Conservation (phyloP, 2,797 vertebrate species). For the Danio tinwini region DNA sequence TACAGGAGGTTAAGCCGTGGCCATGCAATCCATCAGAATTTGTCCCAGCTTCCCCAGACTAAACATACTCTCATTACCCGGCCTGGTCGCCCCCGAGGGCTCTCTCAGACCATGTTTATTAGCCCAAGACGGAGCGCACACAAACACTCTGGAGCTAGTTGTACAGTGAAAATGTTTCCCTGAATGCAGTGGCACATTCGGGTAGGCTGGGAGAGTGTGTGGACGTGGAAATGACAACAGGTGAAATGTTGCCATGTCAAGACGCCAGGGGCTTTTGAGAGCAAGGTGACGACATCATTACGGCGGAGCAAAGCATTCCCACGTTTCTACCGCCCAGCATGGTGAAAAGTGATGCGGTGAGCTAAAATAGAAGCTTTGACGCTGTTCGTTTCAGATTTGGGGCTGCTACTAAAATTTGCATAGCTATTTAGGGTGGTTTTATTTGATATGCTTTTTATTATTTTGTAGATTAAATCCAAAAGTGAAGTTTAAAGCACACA, state of each 20-base stretch:
- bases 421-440: conserved; percentile 33
- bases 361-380: conserved; percentile 60
- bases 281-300: conserved; percentile 70
- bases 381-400: conserved; percentile 62
- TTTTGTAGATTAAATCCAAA: conserved; percentile 29
- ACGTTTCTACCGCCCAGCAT: conserved; percentile 17
- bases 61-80: conserved; percentile 84
- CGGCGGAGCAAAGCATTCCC: conserved; percentile 58
- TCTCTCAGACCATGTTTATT: conserved; percentile 80
- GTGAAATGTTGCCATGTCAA: conserved; percentile 73
- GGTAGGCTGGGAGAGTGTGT: conserved; percentile 45
- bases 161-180: conserved; percentile 71
- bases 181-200: conserved; percentile 71
- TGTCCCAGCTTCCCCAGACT: conserved; percentile 81
- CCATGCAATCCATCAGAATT: conserved; percentile 83
- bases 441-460: neutral
- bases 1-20: conserved; percentile 75
- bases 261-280: conserved; percentile 65
- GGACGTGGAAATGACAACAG: conserved; percentile 66
- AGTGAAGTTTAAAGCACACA: too few relatives aligned
- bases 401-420: conserved; percentile 17
- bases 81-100: conserved; percentile 70
- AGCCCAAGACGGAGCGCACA: conserved; percentile 74
- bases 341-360: conserved; percentile 44
- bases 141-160: conserved; percentile 60